Conservation (phyloP, 2,797 vertebrate genomes). For the Rhinophrynus dorsalis region DNA sequence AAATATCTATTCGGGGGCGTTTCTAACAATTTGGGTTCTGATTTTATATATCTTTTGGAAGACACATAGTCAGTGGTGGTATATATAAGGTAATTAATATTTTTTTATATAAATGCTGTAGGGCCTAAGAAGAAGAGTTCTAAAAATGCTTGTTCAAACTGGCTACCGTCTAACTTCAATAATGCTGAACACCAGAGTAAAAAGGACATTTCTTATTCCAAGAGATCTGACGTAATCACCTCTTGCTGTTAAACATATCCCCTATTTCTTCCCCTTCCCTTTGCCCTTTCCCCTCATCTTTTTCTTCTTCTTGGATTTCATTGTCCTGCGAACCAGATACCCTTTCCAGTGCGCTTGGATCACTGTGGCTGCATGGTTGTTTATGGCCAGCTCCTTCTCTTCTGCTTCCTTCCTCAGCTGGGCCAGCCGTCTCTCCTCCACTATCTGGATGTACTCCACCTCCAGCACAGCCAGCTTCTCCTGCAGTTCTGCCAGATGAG, state of each 20-base stretch:
- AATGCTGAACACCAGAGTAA: no score
- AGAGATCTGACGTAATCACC: no score
- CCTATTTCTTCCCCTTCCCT: constrained; percentile 51
- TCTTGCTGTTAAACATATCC: neutral
- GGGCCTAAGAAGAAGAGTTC: no score
- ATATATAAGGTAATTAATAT: no score
- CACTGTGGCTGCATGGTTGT: constrained; percentile 68
- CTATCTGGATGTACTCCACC: constrained; percentile 73
- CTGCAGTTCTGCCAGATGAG: constrained; percentile 67
- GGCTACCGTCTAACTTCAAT: no score
- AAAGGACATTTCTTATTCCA: no score
- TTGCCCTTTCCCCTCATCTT: constrained; percentile 69
- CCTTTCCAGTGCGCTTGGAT: constrained; percentile 89
- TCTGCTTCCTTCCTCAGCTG: constrained; percentile 64
- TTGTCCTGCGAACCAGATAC: constrained; percentile 70
- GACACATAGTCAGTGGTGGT: no score
- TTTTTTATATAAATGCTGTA: no score
- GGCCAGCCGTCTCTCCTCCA: constrained; percentile 62
- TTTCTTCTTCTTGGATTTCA: constrained; percentile 70
- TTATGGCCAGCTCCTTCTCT: constrained; percentile 62
- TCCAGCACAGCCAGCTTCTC: constrained; percentile 65
- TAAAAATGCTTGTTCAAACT: no score
- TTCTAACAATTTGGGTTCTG: no score
- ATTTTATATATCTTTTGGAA: no score
- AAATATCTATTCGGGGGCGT: no score